Base-by-base conservation (phyloP, 2,888 invertebrate species). In the Nineta flava region DNA sequence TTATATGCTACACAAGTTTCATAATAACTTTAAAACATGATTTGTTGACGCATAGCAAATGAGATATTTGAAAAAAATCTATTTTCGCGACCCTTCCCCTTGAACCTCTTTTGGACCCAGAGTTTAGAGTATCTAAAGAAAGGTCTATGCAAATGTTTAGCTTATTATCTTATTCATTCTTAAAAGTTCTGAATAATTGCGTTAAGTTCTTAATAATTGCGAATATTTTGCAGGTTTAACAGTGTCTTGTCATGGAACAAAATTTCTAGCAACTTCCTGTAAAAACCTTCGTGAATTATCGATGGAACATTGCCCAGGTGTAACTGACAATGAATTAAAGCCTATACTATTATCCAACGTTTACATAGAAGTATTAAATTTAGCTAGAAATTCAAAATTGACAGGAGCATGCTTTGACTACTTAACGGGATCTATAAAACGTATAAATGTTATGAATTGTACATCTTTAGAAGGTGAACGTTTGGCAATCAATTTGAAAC, bases 331-430 rank as follows among this genome's bases (percentile, higher is more conserved):
- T 12, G 47, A 35, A 16, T 16, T 35, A 10, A 13, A 19, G 12
- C 35, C 13, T 12, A 16, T 47, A 35, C 12, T 47, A 15, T 7
- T 21, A 16, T 10, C 32, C 3, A 35, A 35, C 26, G 13, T 35
- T 16, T 6, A 34, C 15, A 15, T 47, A 16, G 34, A 47, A 47
- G 17, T 47, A 16, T n/a, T 47, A 15, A 35, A 47, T 47, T 35
- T 47, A 35, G 10, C 34, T n/a, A 32, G 38, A 47, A 47, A 47
- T 17, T 34, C 47, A 9, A 35, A 47, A 35, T 35, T 47, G 9
- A 34, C 16, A 6, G 47, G 47, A 16, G 12, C 16, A 32, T 47
- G 47, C 13, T 34, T 47, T 10, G 26, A 35, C n/a, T 17, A 12
- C 17, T n/a, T 47, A 17, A 15, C 5, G 9, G 9, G 10, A 16